Base-by-base conservation (phyloP, 2,113 vertebrate species). In the Calidris pygmaea region DNA sequence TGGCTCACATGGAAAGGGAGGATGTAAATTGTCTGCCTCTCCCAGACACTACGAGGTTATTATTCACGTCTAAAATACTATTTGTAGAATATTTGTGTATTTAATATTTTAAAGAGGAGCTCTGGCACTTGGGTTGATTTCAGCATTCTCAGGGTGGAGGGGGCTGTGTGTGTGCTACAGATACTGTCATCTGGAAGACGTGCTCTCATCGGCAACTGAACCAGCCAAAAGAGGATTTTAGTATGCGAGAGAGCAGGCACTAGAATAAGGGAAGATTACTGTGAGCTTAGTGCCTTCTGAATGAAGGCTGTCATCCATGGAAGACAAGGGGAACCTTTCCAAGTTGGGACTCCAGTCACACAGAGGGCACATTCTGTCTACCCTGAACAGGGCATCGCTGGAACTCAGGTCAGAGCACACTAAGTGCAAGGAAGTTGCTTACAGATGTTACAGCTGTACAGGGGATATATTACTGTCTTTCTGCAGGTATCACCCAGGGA, bases 31-130 rank as follows among this genome's bases (percentile, higher is more conserved):
- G 58, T 53, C 80, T 89, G 72, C 77, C 48, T 93, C 87, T 96
- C 91, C 74, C 76, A 91, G 66, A 89, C 89, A 93, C 41, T 76
- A 92, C 37, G 22, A 60, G n/a, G 79, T 87, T 65, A 77, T 81
- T 89, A 85, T 76, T 96, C 84, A 76, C 83, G 73, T 79, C 87
- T 94, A 93, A 87, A 90, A 89, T 63, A 78, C 32, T 66, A 85
- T 89, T 89, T 93, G 95, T 91, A 83, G 92, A 96, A 93, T 95
- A 95, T 91, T 92, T 95, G 95, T 85, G 85, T 93, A 89, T 90
- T 96, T 96, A 93, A 91, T 78, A 62, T 87, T 95, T 97, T 75
- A 96, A 95, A 78, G 48, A 96, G 83, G 56, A 93, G 34, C 76
- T 89, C 66, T 91, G 83, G 72, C 65, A 53, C 80, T 97, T 89